Conservation (phyloP, 2,797 vertebrate genomes). For the Characodon lateralis region DNA sequence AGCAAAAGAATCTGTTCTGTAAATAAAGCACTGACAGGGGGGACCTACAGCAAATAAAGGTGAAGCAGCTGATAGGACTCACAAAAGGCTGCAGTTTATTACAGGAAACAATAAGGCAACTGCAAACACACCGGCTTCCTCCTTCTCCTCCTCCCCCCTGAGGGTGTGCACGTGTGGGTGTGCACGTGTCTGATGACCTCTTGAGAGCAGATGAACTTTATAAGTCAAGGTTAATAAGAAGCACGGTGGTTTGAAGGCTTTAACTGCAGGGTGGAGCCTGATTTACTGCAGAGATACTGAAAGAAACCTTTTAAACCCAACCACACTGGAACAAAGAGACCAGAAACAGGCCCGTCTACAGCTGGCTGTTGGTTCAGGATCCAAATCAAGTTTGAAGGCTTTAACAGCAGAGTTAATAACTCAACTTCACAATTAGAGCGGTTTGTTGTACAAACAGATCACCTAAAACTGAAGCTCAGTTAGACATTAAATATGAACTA, state of each 20-base stretch:
- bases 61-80: constrained; percentile 55
- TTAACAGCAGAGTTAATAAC: too few relatives aligned
- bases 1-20: constrained; percentile 71
- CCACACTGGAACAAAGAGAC: neutral
- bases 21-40: constrained; percentile 63
- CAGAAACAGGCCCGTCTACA: neutral
- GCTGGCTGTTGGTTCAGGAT: neutral
- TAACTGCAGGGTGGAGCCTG: neutral
- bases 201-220: neutral
- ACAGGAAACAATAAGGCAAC: constrained; percentile 59
- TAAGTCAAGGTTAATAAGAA: constrained; percentile 41
- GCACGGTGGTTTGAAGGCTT: neutral
- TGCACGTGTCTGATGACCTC: constrained; percentile 1
- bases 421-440: neutral
- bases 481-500: neutral
- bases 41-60: constrained; percentile 61
- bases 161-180: constrained; percentile 1
- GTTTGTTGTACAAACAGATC: neutral
- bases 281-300: neutral
- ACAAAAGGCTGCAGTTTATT: constrained; percentile 54
- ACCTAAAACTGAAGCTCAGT: neutral
- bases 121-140: constrained; percentile 37
- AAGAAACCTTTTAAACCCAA: too few relatives aligned
- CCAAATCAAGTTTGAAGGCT: too few relatives aligned
- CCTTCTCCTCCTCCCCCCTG: constrained; percentile 11